Base-by-base conservation (phyloP, 2,113 vertebrate genomes). In the Campylomormyrus tamandua region DNA sequence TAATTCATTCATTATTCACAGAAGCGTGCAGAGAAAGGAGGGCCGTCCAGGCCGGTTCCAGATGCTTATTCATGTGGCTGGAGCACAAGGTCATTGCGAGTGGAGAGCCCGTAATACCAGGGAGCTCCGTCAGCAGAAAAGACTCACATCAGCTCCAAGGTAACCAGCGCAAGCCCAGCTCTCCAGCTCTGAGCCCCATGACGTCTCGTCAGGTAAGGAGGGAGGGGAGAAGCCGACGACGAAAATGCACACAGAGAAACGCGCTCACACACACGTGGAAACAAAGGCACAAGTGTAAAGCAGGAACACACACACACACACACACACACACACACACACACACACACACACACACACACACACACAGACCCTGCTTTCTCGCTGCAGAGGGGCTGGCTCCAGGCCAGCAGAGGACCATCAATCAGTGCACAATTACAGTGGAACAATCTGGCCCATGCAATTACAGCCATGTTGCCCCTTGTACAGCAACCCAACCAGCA, bases 391-490 rank as follows among this genome's bases (percentile, higher is more conserved):
- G 42, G 87, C 17, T 89, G 92, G 91, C 91, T 89, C 49, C 24
- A 35, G 62, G 92, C 90, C 91, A 93, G 89, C 90, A 90, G 66
- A 90, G 91, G 80, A 58, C 88, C 52, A 92, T 90, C 92, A 90
- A 90, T 92, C 93, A 94, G 89, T 74, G 91, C 93, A 91, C 91
- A 91, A 94, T 93, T 94, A 92, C 62, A 62, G 87, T 83, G 56
- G 90, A 92, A 91, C 90, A 90, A 89, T 92, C 92, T 87, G 88
- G 87, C 56, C 52, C 77, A 77, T 74, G 87, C 88, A 89, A 91
- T 92, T 88, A 90, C 74, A 39, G 88, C 62, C 87, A 74, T 88
- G 89, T 83, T 90, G 86, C 42, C 58, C 87, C 83, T 83, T 42
- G 74, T 52, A 8, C 9, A 87, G 86, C 31, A 39, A 10, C 70